phyloP scores from a whole-genome alignment of 2,888 invertebrate genomes.

The Neocrepidodera transversa region DNA sequence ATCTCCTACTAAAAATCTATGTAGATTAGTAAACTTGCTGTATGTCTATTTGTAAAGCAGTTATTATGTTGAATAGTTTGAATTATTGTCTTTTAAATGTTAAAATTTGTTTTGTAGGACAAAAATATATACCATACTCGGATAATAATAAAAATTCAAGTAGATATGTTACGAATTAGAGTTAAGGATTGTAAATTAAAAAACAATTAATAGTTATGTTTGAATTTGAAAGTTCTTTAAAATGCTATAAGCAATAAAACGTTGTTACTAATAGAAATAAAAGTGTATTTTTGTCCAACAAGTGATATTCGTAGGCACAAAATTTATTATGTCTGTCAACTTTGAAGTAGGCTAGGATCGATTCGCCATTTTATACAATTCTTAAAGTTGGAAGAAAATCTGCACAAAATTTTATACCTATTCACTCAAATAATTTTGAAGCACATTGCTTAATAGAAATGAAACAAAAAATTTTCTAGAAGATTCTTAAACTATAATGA shows the following conservation, averaged over 20 bases:
- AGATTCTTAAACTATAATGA: no score
- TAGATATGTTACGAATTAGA: neutral
- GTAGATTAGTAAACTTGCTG: neutral
- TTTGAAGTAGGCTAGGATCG: neutral
- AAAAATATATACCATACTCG: constrained; percentile 7
- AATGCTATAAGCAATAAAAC: constrained; percentile 20
- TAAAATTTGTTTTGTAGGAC: constrained; percentile 10
- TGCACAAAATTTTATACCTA: no score
- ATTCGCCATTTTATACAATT: neutral
- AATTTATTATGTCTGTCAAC: constrained; percentile 2
- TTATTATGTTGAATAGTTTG: neutral
- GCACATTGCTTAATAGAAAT: no score
- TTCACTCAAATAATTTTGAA: no score
- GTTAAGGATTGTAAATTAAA: constrained; percentile 1
- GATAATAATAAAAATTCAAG: neutral
- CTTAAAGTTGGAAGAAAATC: neutral
- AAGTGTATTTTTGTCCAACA: constrained; percentile 21
- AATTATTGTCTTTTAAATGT: neutral
- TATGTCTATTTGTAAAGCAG: neutral
- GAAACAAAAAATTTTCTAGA: no score
- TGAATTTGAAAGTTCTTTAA: constrained; percentile 2
- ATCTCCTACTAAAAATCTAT: neutral
- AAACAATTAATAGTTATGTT: neutral
- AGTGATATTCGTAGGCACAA: constrained; percentile 7
- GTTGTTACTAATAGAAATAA: neutral